Conservation (phyloP, 2,113 vertebrate genomes). For the Rhineura floridana region DNA sequence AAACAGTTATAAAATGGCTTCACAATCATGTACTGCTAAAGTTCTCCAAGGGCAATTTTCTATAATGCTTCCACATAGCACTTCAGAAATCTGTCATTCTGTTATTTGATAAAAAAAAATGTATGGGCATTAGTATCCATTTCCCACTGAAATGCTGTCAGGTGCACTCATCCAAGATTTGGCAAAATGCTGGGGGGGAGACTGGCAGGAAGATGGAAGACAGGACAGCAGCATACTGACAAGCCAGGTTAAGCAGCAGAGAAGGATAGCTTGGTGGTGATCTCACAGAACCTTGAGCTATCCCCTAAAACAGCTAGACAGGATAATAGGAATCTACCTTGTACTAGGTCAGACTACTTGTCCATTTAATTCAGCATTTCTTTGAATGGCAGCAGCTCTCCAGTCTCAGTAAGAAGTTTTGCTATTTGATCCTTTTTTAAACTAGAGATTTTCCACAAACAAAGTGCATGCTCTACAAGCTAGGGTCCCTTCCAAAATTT, state of each 20-base stretch:
- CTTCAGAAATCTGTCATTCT: not conserved
- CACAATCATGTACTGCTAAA: not conserved
- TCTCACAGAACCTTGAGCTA: not conserved
- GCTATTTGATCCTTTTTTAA: not conserved
- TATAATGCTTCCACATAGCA: not conserved
- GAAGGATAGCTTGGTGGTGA: not conserved
- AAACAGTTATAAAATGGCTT: not conserved
- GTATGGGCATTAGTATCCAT: not conserved
- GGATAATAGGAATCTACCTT: not conserved
- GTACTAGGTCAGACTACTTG: not conserved
- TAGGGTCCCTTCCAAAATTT: not conserved
- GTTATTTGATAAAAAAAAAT: not conserved
- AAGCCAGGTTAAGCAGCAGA: not conserved
- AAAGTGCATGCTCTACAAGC: not conserved
- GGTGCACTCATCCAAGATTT: not conserved
- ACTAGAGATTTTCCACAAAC: not conserved
- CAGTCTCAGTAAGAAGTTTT: conserved; percentile 39
- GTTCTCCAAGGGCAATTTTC: not conserved
- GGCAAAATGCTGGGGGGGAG: not conserved
- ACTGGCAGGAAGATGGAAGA: not conserved
- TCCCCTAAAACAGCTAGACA: not conserved
- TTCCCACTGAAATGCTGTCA: not conserved
- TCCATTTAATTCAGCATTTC: conserved; percentile 11
- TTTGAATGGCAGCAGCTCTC: conserved; percentile 31
- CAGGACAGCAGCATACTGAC: not conserved